Evolutionary conservation across 2,888 invertebrate genomes (phyloP).

Genomic region (Aricia artaxerxes): DNA sequence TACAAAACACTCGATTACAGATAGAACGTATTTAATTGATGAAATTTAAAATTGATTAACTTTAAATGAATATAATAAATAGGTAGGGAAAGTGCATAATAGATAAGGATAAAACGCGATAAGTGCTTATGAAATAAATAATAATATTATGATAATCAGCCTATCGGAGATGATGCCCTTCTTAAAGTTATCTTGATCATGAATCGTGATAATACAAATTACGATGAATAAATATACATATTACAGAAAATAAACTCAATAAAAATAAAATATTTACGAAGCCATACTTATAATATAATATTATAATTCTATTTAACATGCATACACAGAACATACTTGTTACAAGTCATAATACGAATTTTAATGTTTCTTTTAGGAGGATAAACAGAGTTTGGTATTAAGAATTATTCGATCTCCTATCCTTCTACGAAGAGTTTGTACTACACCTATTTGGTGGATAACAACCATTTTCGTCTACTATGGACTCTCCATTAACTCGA

Average conservation of each 20-base stretch:
- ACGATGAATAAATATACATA: not conserved
- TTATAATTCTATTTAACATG: not conserved
- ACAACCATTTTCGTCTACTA: conserved; percentile 86
- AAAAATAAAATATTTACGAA: no score
- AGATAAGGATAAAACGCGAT: not conserved
- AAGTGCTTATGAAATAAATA: not conserved
- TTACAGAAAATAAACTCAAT: not conserved
- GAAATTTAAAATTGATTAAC: not conserved
- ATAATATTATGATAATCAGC: no score
- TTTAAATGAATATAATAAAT: no score
- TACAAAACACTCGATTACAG: not conserved
- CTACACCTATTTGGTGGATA: conserved; percentile 85
- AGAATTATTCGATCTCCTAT: conserved; percentile 55
- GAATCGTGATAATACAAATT: not conserved
- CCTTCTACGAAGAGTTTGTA: conserved; percentile 77
- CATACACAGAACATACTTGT: not conserved
- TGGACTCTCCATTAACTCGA: conserved; percentile 86
- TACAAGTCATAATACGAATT: not conserved
- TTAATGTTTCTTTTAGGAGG: conserved; percentile 29
- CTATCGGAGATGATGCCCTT: not conserved
- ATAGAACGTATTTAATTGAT: not conserved
- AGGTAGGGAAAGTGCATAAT: no score
- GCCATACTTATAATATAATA: no score
- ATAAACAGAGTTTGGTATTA: conserved; percentile 27
- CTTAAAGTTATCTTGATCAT: not conserved